Conservation (phyloP, 2,888 invertebrate species). For the Gonocerus acuteangulatus region DNA sequence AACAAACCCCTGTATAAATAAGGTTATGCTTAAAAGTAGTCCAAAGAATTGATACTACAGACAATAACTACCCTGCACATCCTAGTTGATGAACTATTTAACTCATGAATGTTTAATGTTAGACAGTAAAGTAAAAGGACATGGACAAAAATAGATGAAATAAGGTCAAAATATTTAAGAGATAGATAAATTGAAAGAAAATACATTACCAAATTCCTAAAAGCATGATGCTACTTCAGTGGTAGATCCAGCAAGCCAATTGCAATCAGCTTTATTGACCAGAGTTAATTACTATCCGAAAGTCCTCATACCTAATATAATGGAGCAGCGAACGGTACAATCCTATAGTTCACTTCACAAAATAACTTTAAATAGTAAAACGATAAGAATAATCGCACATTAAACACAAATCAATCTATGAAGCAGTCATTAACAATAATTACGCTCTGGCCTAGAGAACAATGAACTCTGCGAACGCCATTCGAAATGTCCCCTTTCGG, state of each 20-base stretch:
- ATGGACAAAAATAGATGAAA: slow-evolving; percentile 26
- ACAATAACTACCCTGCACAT: no score
- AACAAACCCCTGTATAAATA: not conserved
- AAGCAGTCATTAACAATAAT: slow-evolving; percentile 35
- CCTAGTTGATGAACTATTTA: not conserved
- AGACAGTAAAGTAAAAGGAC: not conserved
- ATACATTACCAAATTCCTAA: slow-evolving; percentile 25
- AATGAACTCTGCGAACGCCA: slow-evolving; percentile 53
- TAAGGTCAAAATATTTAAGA: slow-evolving; percentile 6
- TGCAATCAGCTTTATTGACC: slow-evolving; percentile 39
- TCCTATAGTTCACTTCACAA: slow-evolving; percentile 12
- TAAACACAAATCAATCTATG: slow-evolving; percentile 6
- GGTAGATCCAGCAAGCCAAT: slow-evolving; percentile 30
- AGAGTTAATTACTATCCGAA: slow-evolving; percentile 38
- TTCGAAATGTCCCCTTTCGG: slow-evolving; percentile 48
- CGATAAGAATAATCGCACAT: not conserved
- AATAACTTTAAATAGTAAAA: slow-evolving; percentile 5
- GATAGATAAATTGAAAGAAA: not conserved
- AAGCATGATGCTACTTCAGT: slow-evolving; percentile 23
- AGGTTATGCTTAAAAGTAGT: not conserved
- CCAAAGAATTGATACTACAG: not conserved
- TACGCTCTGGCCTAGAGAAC: slow-evolving; percentile 43
- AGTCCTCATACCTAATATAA: slow-evolving; percentile 28
- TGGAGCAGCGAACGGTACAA: slow-evolving; percentile 7
- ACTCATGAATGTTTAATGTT: not conserved